Evolutionary conservation across 2,113 vertebrate species (phyloP), one percentile per base, ranked within the genome.

Genomic region (Craseonycteris thonglongyai): DNA sequence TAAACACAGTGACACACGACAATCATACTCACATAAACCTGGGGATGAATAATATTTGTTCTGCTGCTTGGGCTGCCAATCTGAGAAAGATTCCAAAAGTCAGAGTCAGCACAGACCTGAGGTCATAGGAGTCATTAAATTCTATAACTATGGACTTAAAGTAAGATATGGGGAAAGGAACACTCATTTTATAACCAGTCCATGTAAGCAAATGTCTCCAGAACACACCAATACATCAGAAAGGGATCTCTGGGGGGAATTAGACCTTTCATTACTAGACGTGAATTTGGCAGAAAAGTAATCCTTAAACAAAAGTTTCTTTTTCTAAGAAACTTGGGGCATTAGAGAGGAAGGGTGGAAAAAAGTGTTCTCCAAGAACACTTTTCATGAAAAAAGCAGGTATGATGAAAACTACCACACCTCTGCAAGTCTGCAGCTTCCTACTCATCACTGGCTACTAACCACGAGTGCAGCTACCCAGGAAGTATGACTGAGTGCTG

Each of bases 41-140:
- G 99, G 3, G 99, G 99, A 97, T 99, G 99, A 91, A 99, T 99
- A 91, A 99, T 99, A 96, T 99, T 99, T 90, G 99, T 99, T 97
- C 99, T 99, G 97, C 98, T 99, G 97, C 99, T 98, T 7, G 99
- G 99, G 96, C 99, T 99, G 97, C 99, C 99, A 91, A 99, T 99
- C 99, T 99, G 97, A 58, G 82, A 92, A 91, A 97, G 88, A 97
- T 72, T 42, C n/a, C 56, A 78, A 75, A 91, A 90, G 81, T 86
- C 81, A 97, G 76, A 61, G 42, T 96, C 35, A 92, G 80, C 42
- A 72, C 47, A 93, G 76, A 74, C 33, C 28, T 54, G 30, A 88
- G 51, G n/a, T 7, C 51, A 87, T 2, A 51, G 18, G 4, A 71
- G 42, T 38, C 76, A 6, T 24, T 78, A 92, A 90, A 68, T 51